Evolutionary conservation across 2,113 vertebrate genomes (phyloP), one percentile per base, ranked within the genome.

Genomic region (Platysteira castanea): DNA sequence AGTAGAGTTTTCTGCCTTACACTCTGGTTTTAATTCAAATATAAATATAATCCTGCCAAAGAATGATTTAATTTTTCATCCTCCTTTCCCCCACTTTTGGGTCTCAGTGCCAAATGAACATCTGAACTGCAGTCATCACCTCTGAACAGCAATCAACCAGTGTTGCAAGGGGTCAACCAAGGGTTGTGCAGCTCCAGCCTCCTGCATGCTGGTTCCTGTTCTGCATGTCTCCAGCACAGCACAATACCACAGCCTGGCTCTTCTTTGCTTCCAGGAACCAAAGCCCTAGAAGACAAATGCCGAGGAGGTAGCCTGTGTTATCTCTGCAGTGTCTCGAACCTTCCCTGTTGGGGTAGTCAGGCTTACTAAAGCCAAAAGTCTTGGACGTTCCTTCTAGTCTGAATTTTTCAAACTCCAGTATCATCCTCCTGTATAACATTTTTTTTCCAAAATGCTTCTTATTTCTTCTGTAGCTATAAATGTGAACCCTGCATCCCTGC

Each of bases 111-210:
- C 70, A 94, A 87, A 91, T 1, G 5, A 96, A 80, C 71, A 88
- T 85, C 67, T 87, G 87, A 93, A 74, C 59, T 67, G 56, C 63
- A 70, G 70, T 59, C 59, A 64, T 79, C 26, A 22, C 71, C 93
- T 86, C 91, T 77, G 78, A 95, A 56, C 3, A 9, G 60, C 73
- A 95, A 93, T 70, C 93, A 87, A 65, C 68, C 69, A 87, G 52
- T 78, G 73, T 86, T 93, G 89, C 86, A 89, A 96, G 64, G 86
- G 93, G 93, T 93, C 89, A 95, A 54, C 15, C 47, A 81, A 68
- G 56, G 79, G 94, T 89, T 87, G 89, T 77, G 50, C 68, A 87
- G 86, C 91, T 92, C 64, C 80, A 86, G 83, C 15, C n/a, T 63
- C 44, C 60, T 84, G 56, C 67, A 13, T 47, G 74, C 42, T 11